Percentiles rank a stretch among this genome's conserved stretches.
phyloP scores from a whole-genome alignment of 2,797 vertebrate species.

The Neopelma chrysocephalum region DNA sequence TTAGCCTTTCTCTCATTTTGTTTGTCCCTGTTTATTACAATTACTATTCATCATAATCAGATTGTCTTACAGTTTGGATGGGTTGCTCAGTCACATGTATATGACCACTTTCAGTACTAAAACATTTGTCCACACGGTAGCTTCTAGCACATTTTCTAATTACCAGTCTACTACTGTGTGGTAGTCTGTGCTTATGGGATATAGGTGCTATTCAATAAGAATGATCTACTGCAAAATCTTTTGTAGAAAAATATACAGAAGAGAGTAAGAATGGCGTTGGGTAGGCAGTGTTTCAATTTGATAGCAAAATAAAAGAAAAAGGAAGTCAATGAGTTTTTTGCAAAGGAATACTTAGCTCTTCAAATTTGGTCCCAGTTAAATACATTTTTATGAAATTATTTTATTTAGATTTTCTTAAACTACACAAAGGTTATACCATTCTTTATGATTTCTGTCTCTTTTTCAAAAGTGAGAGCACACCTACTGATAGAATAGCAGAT shows the following conservation, averaged over 20 bases:
- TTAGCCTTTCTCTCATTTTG: neutral
- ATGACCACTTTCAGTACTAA: neutral
- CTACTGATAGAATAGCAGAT: neutral
- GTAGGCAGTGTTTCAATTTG: neutral
- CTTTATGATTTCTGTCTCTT: neutral
- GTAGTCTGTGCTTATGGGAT: neutral
- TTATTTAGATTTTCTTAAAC: neutral
- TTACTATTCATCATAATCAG: neutral
- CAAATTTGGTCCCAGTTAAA: neutral
- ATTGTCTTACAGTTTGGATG: neutral
- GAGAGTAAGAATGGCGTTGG: neutral
- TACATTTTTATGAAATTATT: neutral
- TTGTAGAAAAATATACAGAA: neutral
- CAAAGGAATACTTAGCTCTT: neutral
- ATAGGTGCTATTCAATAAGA: neutral
- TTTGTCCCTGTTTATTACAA: neutral
- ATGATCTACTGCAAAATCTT: neutral
- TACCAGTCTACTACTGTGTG: accelerated
- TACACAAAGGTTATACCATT: neutral
- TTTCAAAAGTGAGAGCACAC: neutral
- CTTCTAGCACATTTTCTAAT: neutral
- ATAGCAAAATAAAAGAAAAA: neutral
- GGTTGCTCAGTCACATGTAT: neutral
- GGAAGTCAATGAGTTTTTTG: neutral
- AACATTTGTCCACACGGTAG: neutral